Evolutionary conservation across 2,888 invertebrate genomes (phyloP).

Genomic region (Drosophila anomelani): DNA sequence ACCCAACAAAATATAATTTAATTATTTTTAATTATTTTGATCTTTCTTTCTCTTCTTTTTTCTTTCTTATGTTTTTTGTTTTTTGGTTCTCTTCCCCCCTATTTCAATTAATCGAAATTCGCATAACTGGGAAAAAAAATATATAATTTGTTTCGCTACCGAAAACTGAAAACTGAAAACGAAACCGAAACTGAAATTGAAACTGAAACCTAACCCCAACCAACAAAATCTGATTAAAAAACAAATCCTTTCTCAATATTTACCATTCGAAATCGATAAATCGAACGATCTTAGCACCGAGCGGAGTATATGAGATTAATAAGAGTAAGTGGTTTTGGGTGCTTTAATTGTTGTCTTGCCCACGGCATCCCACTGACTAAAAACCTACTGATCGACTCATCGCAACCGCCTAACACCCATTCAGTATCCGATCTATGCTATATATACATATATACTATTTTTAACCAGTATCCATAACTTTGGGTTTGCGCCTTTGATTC

Average conservation of each 20-base stretch:
- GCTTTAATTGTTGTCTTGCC: slow-evolving; percentile 83
- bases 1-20: slow-evolving; percentile 35
- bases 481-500: slow-evolving; percentile 46
- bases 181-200: slow-evolving; percentile 44
- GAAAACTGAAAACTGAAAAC: slow-evolving; percentile 48
- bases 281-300: slow-evolving; percentile 81
- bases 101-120: slow-evolving; percentile 44
- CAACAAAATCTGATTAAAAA: slow-evolving; percentile 38
- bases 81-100: slow-evolving; percentile 48
- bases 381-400: slow-evolving; percentile 25
- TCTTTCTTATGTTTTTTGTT: slow-evolving; percentile 56
- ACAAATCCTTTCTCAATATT: slow-evolving; percentile 47
- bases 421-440: slow-evolving; percentile 26
- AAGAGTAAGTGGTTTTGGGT: slow-evolving; percentile 85
- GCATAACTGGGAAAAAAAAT: slow-evolving; percentile 66
- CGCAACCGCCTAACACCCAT: slow-evolving; percentile 43
- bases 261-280: slow-evolving; percentile 36
- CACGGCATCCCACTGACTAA: slow-evolving; percentile 47
- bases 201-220: slow-evolving; percentile 36
- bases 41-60: slow-evolving; percentile 48
- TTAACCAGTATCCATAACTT: slow-evolving; percentile 28
- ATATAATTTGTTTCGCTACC: slow-evolving; percentile 49
- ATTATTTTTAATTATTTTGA: slow-evolving; percentile 45
- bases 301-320: slow-evolving; percentile 85
- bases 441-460: slow-evolving; percentile 10